phyloP scores from a whole-genome alignment of 2,113 vertebrate species.

The Galemys pyrenaicus region DNA sequence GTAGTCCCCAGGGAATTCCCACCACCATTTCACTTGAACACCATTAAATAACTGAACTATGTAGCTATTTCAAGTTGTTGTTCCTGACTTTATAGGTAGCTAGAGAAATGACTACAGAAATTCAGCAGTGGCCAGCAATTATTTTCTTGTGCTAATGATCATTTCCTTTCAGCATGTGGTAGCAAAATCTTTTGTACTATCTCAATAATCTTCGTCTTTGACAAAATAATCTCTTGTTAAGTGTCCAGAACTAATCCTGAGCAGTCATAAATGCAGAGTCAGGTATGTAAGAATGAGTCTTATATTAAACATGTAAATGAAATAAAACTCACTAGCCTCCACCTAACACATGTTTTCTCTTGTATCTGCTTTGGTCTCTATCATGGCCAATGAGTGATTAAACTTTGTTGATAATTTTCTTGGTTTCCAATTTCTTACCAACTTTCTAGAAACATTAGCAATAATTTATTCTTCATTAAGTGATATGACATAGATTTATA shows the following conservation, averaged over 20 bases:
- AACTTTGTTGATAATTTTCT: slow-evolving; percentile 25
- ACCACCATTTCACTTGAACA: slow-evolving; percentile 49
- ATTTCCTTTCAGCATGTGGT: slow-evolving; percentile 80
- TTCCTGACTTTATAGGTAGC: slow-evolving; percentile 79
- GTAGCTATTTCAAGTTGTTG: slow-evolving; percentile 71
- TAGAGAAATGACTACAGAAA: slow-evolving; percentile 80
- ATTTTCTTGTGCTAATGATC: slow-evolving; percentile 80
- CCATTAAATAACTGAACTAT: slow-evolving; percentile 75
- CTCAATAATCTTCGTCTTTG: slow-evolving; percentile 75
- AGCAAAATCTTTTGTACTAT: slow-evolving; percentile 65
- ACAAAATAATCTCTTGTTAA: slow-evolving; percentile 54
- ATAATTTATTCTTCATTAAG: neutral
- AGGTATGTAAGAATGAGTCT: neutral
- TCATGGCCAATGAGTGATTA: neutral
- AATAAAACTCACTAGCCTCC: too few species aligned
- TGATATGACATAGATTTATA: neutral
- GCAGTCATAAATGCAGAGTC: slow-evolving; percentile 44
- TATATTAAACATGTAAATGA: neutral
- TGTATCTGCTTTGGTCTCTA: neutral
- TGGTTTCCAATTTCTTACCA: neutral
- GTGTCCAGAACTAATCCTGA: slow-evolving; percentile 60
- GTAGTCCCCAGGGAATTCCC: too few species aligned
- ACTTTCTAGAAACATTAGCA: slow-evolving; percentile 23
- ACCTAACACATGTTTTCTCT: neutral
- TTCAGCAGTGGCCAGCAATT: slow-evolving; percentile 81